Evolutionary conservation across 2,797 vertebrate genomes (phyloP), one percentile per base, ranked within the genome.

Genomic region (Okamejei kenojei): DNA sequence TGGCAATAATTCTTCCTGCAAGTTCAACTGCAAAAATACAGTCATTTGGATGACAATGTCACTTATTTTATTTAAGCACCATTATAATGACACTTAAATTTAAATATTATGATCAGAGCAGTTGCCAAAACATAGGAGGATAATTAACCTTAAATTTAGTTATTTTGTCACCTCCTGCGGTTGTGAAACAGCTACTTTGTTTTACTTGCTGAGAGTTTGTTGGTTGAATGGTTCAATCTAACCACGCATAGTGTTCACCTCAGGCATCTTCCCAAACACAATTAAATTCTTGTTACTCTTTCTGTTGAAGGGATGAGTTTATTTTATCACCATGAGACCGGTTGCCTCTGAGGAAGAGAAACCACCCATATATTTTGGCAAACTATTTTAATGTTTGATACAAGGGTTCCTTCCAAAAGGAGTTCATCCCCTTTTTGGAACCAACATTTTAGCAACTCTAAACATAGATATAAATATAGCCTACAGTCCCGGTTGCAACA

Each of bases 301-400:
- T 96, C 97, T 96, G 96, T 95, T 94, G 95, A 95, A 95, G 95
- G 95, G 95, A 96, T 96, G 94, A 95, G 96, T 96, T 96, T 96
- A 95, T 96, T 97, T 54, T 54, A 54, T 54, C 45, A 54, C 96
- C 97, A 97, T 98, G 97, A 96, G 98, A 98, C 97, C 96, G 97
- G 96, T 96, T 38, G 76, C 58, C 90, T 71, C 90, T 1, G 38
- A 92, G 58, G 71, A 92, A 71, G 21, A 95, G 96, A 97, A 97
- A 97, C 97, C 97, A 97, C 97, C 97, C 96, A 96, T 97, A 96
- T 97, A 98, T 98, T 98, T 98, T 97, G 97, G 94, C 95, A 96
- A 97, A 97, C 97, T 99, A 98, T 97, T 98, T 97, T 96, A 95
- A 93, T 93, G 95, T 95, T 96, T 97, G 97, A 98, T 92, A 45